A percentile compares a stretch with the other conserved stretches of the same genome.
Conservation (phyloP, 2,113 vertebrate species). For the Xiphophorus hellerii region DNA sequence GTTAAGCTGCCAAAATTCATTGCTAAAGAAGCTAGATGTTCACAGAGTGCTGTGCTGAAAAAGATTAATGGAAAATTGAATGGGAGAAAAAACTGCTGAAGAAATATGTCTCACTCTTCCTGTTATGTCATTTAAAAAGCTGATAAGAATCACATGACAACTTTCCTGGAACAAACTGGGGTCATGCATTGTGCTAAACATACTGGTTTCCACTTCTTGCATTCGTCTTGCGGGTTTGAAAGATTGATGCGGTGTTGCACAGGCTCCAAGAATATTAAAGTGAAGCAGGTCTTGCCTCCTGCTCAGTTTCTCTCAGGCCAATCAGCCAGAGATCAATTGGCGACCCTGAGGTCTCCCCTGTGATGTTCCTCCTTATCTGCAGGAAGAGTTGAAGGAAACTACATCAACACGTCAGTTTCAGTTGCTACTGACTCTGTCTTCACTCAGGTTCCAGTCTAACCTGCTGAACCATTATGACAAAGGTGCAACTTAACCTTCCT, state of each 20-base stretch:
- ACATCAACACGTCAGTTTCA: constrained; percentile 46
- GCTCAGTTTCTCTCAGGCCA: constrained; percentile 46
- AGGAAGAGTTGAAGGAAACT: constrained; percentile 40
- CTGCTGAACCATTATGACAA: background rate
- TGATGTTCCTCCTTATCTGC: constrained; percentile 51
- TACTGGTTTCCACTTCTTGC: background rate
- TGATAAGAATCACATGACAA: background rate
- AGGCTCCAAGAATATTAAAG: constrained; percentile 36
- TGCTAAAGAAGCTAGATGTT: background rate
- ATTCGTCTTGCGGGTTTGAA: background rate
- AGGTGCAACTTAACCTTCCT: background rate
- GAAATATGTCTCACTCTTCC: too few relatives aligned
- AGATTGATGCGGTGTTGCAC: constrained; percentile 18
- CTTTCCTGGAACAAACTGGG: background rate
- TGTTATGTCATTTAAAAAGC: background rate
- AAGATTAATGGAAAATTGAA: background rate
- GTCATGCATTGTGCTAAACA: constrained; percentile 11
- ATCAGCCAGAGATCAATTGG: constrained; percentile 41
- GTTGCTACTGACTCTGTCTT: constrained; percentile 9
- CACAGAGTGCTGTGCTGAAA: background rate
- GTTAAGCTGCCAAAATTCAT: too few relatives aligned
- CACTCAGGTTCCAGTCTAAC: constrained; percentile 9
- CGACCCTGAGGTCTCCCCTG: constrained; percentile 41
- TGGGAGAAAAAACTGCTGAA: background rate
- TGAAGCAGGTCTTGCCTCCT: too few relatives aligned